Evolutionary conservation across 2,797 vertebrate species (phyloP).

Genomic region (Pipistrellus pipistrellus): DNA sequence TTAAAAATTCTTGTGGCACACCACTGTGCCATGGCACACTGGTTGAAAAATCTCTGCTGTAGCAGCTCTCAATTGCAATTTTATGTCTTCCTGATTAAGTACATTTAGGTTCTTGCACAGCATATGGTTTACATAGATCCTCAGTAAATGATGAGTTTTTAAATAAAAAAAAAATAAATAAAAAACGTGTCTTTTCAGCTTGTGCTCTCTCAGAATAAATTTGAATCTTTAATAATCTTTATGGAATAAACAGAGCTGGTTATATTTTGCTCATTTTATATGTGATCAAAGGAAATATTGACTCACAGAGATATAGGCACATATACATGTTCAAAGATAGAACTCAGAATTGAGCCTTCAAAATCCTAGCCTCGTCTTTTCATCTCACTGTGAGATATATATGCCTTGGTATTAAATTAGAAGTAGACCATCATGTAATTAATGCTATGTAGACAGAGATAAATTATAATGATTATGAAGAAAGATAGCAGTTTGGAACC

Average conservation of each 20-base stretch:
- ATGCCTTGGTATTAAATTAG: neutral
- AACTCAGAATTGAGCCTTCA: neutral
- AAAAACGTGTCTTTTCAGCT: conserved; percentile 32
- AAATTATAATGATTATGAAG: conserved; percentile 2
- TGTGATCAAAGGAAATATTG: conserved; percentile 23
- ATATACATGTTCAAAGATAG: conserved; percentile 2
- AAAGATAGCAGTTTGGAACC: neutral
- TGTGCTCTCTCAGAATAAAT: neutral
- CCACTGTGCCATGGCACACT: no score
- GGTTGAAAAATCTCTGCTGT: neutral
- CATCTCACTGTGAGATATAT: neutral
- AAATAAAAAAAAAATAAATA: conserved; percentile 59
- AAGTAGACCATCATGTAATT: neutral
- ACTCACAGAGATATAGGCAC: neutral
- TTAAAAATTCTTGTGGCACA: neutral
- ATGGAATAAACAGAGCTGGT: neutral
- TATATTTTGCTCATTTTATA: conserved; percentile 49
- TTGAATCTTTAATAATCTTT: conserved; percentile 59
- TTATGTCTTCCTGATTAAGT: neutral
- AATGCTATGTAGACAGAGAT: neutral
- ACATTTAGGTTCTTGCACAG: neutral
- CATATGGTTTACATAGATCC: neutral
- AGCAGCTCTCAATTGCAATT: neutral
- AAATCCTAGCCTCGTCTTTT: conserved; percentile 3
- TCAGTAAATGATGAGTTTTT: conserved; percentile 54